Evolutionary conservation across 2,888 invertebrate species (phyloP), one percentile per base, ranked within the genome.

Genomic region (Microplitis manilae): DNA sequence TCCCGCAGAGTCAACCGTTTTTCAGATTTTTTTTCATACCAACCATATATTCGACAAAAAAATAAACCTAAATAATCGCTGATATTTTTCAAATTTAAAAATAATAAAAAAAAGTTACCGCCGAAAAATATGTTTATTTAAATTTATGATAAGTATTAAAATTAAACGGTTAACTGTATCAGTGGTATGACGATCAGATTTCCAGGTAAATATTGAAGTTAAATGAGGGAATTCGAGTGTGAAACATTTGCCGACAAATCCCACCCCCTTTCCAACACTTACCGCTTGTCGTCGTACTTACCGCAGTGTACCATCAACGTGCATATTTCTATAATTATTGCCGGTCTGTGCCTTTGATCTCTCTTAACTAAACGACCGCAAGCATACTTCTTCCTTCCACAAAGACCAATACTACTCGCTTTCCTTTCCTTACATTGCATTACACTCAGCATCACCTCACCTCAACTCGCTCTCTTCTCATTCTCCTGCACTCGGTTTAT

Each of bases 301-400:
- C 30, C 77, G 77, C 85, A 83, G 86, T 50, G 50, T 13, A 50
- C 50, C 85, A 84, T 86, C 86, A 84, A 83, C 83, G 86, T 85
- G 86, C 88, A 88, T 90, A 90, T 89, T 90, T 89, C 89, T 88
- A 85, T 89, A 90, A 89, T 90, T 89, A 89, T 89, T 88, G 88
- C 86, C 89, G 89, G 89, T 85, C 78, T 79, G 79, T 80, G 82
- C 83, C 88, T 89, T 89, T 89, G 89, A 89, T 88, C 85, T 85
- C 76, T 80, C 83, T 85, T 82, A 85, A 85, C 84, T 86, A 84
- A 82, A 83, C 83, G 81, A 76, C 83, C 75, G 70, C 74, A 77
- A 77, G 80, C 81, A 50, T 77, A 78, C 78, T 81, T 80, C 77
- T 73, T 77, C 79, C 79, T 65, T 59, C 61, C 71, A 76, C 59